Conservation (phyloP, 1,140 invertebrate genomes). For the Ditylenchus dipsaci region DNA sequence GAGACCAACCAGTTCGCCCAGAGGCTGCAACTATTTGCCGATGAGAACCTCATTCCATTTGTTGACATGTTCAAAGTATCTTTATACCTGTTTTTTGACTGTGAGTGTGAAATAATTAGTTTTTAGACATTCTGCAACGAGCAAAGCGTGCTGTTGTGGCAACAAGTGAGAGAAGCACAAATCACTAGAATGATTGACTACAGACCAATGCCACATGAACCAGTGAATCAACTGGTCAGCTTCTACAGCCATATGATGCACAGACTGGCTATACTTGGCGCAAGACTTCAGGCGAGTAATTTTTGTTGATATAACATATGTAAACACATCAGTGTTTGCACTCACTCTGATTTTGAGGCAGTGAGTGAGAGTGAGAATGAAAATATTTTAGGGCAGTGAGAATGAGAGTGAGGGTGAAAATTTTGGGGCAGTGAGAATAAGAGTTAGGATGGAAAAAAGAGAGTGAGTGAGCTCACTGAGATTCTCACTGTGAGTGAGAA, state of each 20-base stretch:
- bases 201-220: conserved; percentile 37
- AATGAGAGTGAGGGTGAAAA: too few relatives aligned
- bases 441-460: too few relatives aligned
- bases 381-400: too few relatives aligned
- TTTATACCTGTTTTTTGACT: background rate
- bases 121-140: conserved; percentile 53
- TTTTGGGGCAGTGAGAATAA: too few relatives aligned
- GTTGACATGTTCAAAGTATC: conserved; percentile 54
- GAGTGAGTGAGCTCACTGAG: too few relatives aligned
- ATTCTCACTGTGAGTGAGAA: too few relatives aligned
- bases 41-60: conserved; percentile 48
- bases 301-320: background rate
- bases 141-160: conserved; percentile 47
- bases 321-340: too few relatives aligned
- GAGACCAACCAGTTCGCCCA: conserved; percentile 28
- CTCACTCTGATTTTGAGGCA: too few relatives aligned
- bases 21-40: conserved; percentile 35
- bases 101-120: too few relatives aligned
- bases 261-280: conserved; percentile 49
- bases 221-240: conserved; percentile 44
- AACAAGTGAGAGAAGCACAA: conserved; percentile 47
- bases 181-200: conserved; percentile 48
- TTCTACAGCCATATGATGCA: conserved; percentile 57
- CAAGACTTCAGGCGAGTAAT: conserved; percentile 41
- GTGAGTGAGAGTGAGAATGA: too few relatives aligned